Conservation (phyloP, 2,797 vertebrate species). For the Tympanoctomys barrerae region DNA sequence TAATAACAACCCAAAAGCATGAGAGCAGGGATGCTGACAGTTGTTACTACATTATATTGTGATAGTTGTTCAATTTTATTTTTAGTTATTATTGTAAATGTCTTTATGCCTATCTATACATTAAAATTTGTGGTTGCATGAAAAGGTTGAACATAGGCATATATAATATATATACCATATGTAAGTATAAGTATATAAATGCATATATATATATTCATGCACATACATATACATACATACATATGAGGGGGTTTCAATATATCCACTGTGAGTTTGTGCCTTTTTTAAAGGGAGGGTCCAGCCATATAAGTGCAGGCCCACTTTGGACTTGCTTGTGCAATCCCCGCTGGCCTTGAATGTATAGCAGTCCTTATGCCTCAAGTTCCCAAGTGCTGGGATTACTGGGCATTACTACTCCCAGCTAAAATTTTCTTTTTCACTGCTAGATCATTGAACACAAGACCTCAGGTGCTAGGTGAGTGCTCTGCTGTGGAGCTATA, state of each 20-base stretch:
- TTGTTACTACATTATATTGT: not conserved
- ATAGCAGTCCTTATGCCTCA: not conserved
- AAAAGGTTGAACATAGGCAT: not conserved
- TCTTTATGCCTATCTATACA: not conserved
- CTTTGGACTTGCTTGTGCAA: not conserved
- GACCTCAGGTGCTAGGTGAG: no score
- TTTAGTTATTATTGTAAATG: not conserved
- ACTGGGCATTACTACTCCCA: not conserved
- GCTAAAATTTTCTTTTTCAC: not conserved
- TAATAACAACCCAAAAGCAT: not conserved
- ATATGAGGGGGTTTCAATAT: not conserved
- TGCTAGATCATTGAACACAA: not conserved
- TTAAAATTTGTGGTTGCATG: not conserved
- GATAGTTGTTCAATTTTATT: not conserved
- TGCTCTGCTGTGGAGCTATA: not conserved
- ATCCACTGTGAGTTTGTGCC: no score
- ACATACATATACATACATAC: not conserved
- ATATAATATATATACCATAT: not conserved
- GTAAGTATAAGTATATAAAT: not conserved
- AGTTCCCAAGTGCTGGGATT: not conserved
- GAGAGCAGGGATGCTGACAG: not conserved
- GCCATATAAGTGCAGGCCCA: not conserved
- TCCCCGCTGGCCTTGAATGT: not conserved
- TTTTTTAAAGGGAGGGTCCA: not conserved
- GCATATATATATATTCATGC: not conserved